A percentile compares a stretch with the other conserved stretches of the same genome.
Evolutionary conservation across 1,140 invertebrate species (phyloP).

Genomic region (Temnothorax nylanderi): DNA sequence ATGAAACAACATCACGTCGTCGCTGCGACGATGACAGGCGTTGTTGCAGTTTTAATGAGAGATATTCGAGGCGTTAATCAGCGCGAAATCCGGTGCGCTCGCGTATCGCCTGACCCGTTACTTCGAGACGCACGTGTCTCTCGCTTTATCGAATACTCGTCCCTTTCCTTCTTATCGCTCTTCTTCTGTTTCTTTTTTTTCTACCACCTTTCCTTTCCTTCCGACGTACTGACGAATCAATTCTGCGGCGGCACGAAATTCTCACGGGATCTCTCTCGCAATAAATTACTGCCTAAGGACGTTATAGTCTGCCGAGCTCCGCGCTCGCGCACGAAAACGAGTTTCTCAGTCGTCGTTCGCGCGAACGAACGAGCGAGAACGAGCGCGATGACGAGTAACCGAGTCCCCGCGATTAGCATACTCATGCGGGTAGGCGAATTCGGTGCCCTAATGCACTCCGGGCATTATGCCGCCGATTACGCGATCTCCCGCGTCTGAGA

Average conservation of each 20-base stretch:
- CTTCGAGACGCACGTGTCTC: conserved; percentile 4
- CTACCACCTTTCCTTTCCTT: conserved; percentile 20
- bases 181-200: neutral
- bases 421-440: conserved; percentile 71
- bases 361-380: neutral
- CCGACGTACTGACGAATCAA: conserved; percentile 20
- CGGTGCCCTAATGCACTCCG: conserved; percentile 42
- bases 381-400: conserved; percentile 64
- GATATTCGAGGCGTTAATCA: neutral
- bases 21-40: no score
- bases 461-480: conserved; percentile 44
- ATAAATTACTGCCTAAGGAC: conserved; percentile 54
- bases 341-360: conserved; percentile 60
- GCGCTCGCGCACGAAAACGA: conserved; percentile 60
- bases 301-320: conserved; percentile 60
- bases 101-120: neutral
- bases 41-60: neutral
- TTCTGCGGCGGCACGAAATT: conserved; percentile 49
- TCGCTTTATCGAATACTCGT: neutral
- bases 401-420: conserved; percentile 64
- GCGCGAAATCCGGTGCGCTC: neutral
- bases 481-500: conserved; percentile 34
- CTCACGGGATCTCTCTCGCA: conserved; percentile 52
- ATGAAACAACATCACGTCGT: neutral
- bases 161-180: neutral